phyloP scores from a whole-genome alignment of 2,113 vertebrate species.

The Laticauda laticaudata region DNA sequence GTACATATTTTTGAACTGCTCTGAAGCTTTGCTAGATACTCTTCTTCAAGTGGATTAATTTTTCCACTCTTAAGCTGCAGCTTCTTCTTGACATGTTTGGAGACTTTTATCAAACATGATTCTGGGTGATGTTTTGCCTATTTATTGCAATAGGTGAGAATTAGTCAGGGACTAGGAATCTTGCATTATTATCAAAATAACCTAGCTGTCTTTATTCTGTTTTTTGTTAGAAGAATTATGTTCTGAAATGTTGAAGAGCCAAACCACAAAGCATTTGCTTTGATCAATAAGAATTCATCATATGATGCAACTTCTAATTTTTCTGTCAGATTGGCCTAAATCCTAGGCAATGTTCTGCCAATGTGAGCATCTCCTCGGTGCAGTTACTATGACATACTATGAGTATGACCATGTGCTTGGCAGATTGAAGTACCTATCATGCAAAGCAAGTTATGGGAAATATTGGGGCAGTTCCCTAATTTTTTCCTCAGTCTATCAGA shows the following conservation, averaged over 20 bases:
- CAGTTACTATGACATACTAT: not conserved
- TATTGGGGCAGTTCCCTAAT: not conserved
- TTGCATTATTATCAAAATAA: not conserved
- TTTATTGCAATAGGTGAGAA: not conserved
- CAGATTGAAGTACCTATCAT: not conserved
- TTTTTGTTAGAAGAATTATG: not conserved
- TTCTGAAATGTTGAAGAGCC: not conserved
- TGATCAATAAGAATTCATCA: not conserved
- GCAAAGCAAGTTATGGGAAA: not conserved
- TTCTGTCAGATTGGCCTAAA: not conserved
- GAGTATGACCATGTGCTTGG: not conserved
- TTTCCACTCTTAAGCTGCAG: not conserved
- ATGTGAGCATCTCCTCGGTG: not conserved
- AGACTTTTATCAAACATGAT: not conserved
- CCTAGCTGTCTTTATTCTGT: not conserved
- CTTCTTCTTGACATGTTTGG: not conserved
- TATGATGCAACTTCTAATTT: not conserved
- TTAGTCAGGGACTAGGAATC: no score
- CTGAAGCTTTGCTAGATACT: not conserved
- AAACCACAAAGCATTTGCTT: not conserved
- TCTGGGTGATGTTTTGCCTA: not conserved
- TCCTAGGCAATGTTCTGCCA: not conserved
- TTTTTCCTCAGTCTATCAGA: not conserved
- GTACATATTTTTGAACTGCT: conserved; percentile 3
- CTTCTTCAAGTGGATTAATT: not conserved